phyloP scores from a whole-genome alignment of 2,113 vertebrate genomes.

The Xerus inauris region DNA sequence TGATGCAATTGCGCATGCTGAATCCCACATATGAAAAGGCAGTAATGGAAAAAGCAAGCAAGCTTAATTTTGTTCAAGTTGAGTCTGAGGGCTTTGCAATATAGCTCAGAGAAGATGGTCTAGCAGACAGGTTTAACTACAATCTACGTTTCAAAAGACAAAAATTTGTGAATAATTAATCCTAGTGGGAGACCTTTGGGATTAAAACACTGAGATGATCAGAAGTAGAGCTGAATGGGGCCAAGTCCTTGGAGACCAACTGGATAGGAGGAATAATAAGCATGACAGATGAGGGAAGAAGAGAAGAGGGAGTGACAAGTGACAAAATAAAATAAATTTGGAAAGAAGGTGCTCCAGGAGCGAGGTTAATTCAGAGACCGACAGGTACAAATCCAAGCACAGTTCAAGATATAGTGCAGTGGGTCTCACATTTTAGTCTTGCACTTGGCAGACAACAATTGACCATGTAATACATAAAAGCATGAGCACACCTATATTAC shows the following conservation, averaged over 20 bases:
- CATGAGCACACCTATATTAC: neutral
- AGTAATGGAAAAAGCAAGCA: neutral
- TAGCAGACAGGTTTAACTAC: neutral
- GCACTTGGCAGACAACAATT: neutral
- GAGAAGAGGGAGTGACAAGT: neutral
- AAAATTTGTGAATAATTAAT: neutral
- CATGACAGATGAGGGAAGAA: neutral
- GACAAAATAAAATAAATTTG: neutral
- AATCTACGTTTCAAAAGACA: neutral
- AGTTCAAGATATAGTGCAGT: neutral
- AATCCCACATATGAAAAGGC: neutral
- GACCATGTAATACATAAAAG: neutral
- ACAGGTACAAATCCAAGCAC: neutral
- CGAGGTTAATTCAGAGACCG: neutral
- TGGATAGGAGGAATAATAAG: neutral
- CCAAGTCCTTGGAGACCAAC: neutral
- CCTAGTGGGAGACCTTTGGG: neutral
- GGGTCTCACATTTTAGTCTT: neutral
- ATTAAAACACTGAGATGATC: neutral
- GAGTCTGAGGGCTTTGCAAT: neutral
- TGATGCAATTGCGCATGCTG: accelerated
- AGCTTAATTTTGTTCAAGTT: neutral
- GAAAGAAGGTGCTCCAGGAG: neutral
- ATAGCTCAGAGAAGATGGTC: neutral
- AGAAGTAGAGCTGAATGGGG: neutral